Conservation (phyloP, 2,113 vertebrate genomes). For the Emydocephalus ijimae region DNA sequence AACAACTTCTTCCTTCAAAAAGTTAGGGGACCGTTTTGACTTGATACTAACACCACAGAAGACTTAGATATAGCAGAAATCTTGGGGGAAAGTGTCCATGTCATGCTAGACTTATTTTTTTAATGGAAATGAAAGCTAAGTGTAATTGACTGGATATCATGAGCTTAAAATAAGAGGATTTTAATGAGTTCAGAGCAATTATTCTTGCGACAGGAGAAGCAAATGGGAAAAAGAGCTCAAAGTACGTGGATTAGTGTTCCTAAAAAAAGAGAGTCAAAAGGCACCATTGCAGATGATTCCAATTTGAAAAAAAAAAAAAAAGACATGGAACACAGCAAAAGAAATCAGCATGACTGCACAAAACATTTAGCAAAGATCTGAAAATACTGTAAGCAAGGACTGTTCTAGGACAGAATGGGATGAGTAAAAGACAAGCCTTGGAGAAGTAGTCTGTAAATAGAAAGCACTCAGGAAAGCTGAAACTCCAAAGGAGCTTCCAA, state of each 20-base stretch:
- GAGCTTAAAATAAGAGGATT: not conserved
- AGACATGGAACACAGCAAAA: not conserved
- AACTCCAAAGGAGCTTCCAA: not conserved
- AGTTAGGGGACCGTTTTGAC: not conserved
- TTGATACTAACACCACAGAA: not conserved
- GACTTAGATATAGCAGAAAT: not conserved
- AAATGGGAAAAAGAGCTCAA: not conserved
- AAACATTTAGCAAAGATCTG: not conserved
- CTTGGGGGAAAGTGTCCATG: not conserved
- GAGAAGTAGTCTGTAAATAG: not conserved
- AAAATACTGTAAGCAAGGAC: not conserved
- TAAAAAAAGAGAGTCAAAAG: not conserved
- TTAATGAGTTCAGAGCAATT: not conserved
- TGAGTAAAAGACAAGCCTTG: not conserved
- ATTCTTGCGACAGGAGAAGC: not conserved
- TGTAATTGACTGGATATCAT: not conserved
- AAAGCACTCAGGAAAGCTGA: not conserved
- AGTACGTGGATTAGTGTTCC: not conserved
- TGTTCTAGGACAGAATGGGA: not conserved
- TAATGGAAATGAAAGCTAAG: not conserved
- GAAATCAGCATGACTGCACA: not conserved
- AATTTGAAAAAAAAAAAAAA: not conserved
- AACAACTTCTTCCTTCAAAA: not conserved
- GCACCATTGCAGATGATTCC: not conserved
- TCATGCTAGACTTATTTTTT: not conserved